These are phyloP conservation scores for Melinopterus prodromus DNA, from an alignment of 2,888 invertebrate species.

Conservation along the genomic window DNA sequence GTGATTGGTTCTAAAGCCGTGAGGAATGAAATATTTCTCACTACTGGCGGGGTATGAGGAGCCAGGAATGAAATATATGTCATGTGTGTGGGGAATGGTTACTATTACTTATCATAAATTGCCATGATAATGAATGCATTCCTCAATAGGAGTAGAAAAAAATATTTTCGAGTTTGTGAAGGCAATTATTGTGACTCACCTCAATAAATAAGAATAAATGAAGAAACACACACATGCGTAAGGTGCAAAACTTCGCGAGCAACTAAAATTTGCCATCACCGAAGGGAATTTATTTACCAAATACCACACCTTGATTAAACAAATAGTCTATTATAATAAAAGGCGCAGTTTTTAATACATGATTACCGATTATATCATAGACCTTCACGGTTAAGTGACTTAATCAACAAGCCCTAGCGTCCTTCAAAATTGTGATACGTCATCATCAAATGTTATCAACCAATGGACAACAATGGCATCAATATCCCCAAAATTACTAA, in stretches of 20 bases:
- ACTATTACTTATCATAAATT: too few relatives aligned
- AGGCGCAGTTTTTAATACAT: neutral
- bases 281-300: neutral
- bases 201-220: neutral
- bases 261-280: neutral
- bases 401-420: neutral
- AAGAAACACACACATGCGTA: neutral
- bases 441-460: neutral
- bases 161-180: too few relatives aligned
- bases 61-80: too few relatives aligned
- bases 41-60: too few relatives aligned
- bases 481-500: too few relatives aligned
- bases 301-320: neutral
- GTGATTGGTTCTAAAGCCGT: too few relatives aligned
- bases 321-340: neutral
- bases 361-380: neutral
- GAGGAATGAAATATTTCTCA: too few relatives aligned
- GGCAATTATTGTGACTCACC: neutral
- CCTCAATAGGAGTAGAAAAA: too few relatives aligned
- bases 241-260: neutral
- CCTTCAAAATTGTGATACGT: neutral
- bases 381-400: neutral
- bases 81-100: too few relatives aligned
- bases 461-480: neutral
- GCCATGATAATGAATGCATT: too few relatives aligned